These are phyloP conservation scores for Cinara cedri DNA, from an alignment of 2,888 invertebrate genomes.

Conservation along the genomic window DNA sequence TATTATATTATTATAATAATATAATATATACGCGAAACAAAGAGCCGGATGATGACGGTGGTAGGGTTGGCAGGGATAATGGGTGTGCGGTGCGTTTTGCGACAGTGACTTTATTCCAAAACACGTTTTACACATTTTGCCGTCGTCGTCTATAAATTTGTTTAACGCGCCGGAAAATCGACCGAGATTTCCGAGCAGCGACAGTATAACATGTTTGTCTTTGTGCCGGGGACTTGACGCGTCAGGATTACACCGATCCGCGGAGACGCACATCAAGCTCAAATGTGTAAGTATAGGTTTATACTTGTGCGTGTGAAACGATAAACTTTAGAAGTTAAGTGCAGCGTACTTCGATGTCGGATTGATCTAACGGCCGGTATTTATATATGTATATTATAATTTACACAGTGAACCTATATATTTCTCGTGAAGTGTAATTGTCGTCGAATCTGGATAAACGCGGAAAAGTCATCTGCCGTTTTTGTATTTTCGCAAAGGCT, in stretches of 20 bases:
- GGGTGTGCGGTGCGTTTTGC: neutral
- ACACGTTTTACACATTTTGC: conserved; percentile 46
- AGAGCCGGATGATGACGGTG: too few relatives aligned
- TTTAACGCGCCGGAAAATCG: conserved; percentile 44
- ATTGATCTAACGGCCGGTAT: conserved; percentile 4
- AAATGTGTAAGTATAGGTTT: neutral
- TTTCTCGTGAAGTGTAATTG: too few relatives aligned
- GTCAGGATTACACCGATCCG: neutral
- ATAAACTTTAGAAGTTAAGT: neutral
- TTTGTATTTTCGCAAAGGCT: too few relatives aligned
- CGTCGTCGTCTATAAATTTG: conserved; percentile 26
- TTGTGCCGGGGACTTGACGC: neutral
- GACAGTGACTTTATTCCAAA: conserved; percentile 6
- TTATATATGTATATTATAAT: too few relatives aligned
- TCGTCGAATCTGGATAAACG: too few relatives aligned
- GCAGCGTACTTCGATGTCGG: neutral
- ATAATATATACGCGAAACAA: neutral
- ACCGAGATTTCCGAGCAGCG: conserved; percentile 14
- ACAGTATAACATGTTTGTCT: conserved; percentile 27
- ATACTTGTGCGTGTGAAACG: neutral
- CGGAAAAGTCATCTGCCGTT: too few relatives aligned
- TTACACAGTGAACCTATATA: too few relatives aligned
- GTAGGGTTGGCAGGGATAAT: too few relatives aligned
- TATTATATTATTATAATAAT: neutral
- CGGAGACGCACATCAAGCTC: neutral